These are phyloP conservation scores for Lithobius niger DNA, from an alignment of 1,140 invertebrate genomes.

Conservation along the genomic window DNA sequence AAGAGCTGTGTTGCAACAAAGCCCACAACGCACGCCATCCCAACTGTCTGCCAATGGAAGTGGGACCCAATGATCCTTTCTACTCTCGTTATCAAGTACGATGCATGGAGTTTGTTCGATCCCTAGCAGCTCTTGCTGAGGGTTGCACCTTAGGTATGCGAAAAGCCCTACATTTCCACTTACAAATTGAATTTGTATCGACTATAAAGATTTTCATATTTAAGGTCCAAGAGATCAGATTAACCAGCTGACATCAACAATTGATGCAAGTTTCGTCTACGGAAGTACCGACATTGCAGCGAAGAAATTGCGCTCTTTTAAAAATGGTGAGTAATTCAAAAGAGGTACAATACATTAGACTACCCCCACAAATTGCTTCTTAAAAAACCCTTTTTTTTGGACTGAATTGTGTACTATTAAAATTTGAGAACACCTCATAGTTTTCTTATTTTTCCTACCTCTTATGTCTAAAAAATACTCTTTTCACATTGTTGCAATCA, in stretches of 20 bases:
- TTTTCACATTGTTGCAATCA: too few species aligned
- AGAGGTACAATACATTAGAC: too few species aligned
- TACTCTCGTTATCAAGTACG: conserved; percentile 8
- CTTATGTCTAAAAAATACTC: too few species aligned
- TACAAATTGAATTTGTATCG: too few species aligned
- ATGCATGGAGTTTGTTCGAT: conserved; percentile 54
- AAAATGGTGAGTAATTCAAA: background rate
- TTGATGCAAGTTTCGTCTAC: background rate
- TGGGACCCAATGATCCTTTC: conserved; percentile 19
- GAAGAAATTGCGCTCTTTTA: background rate
- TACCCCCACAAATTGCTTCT: too few species aligned
- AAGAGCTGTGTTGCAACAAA: background rate
- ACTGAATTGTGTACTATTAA: too few species aligned
- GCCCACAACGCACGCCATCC: conserved; percentile 13
- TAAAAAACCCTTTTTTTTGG: too few species aligned
- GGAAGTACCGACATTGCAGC: background rate
- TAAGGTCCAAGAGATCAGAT: background rate
- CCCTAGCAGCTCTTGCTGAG: conserved; percentile 43
- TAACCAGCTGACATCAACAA: background rate
- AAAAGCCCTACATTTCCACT: too few species aligned
- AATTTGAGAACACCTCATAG: too few species aligned
- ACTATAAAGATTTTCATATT: too few species aligned
- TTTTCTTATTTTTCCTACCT: too few species aligned
- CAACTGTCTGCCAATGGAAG: conserved; percentile 21
- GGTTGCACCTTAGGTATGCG: conserved; percentile 41